Base-by-base conservation (phyloP, 2,113 vertebrate genomes). In the Setophaga kirtlandii region DNA sequence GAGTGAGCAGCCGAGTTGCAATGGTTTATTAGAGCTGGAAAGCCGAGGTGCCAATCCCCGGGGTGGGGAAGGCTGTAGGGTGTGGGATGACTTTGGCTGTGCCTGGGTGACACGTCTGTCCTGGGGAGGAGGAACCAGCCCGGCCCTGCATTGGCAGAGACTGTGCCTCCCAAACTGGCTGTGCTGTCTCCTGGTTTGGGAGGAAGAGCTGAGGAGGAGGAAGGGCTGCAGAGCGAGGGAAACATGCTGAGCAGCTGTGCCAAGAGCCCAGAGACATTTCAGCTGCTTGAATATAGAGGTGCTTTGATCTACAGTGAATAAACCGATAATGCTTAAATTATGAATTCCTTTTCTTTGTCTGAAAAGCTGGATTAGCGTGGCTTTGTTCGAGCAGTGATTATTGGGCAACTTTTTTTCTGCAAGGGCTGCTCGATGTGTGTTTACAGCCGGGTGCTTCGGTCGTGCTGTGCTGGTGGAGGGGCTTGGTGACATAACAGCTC, bases 221-320 rank as follows among this genome's bases (percentile, higher is more conserved):
- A 87, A 60, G 59, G 65, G 88, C 60, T n/a, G 83, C 64, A 47
- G 64, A 83, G 70, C 2, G 3, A 83, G 69, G 37, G 75, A 35
- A 63, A 18, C 37, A 62, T 4, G 47, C 76, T 0, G 59, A 92
- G 82, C 75, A 33, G 82, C 80, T 6, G 9, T 87, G 78, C 77
- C 89, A 69, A 62, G 81, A 93, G 81, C 89, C 91, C 84, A 74
- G 71, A 78, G 59, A 82, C 50, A 16, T 90, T 86, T 78, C 89
- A 83, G 87, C 89, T 71, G 69, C 83, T 79, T 83, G 89, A 76
- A 71, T 68, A 65, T 33, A 60, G 83, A 93, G 82, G 53, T 60
- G 87, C 92, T 96, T 89, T 96, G 90, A 89, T 96, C 83, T 87
- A 15, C 68, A 84, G 59, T 12, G 88, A 91, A 95, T 85, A 78